Conservation (phyloP, 1,140 invertebrate genomes). For the Lepidurus arcticus region DNA sequence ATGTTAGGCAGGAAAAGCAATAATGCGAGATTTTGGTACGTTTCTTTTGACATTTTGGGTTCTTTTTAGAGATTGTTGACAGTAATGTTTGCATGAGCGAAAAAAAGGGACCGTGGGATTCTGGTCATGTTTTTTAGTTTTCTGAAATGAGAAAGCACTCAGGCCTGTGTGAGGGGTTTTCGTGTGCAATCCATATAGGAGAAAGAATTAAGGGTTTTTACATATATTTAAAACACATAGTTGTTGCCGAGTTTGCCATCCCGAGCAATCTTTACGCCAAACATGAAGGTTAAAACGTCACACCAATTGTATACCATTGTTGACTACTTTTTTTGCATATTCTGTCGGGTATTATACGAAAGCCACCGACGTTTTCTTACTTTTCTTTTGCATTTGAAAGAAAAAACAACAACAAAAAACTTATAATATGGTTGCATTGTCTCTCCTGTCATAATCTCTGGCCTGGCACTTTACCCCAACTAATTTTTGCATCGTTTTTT, state of each 20-base stretch:
- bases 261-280: neutral
- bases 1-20: neutral
- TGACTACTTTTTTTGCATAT: slow-evolving; percentile 4
- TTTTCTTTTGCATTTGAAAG: neutral
- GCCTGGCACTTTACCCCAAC: neutral
- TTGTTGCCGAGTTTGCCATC: neutral
- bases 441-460: slow-evolving; percentile 18
- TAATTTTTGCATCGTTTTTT: neutral
- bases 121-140: slow-evolving; percentile 19
- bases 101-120: slow-evolving; percentile 18
- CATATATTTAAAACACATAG: neutral
- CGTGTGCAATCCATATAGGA: neutral
- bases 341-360: neutral
- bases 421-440: neutral
- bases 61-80: neutral
- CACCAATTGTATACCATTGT: neutral
- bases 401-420: neutral
- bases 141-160: slow-evolving; percentile 11
- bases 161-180: neutral
- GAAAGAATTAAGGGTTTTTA: neutral
- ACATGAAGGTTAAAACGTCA: neutral
- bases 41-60: neutral
- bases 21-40: neutral
- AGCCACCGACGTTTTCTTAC: slow-evolving; percentile 7
- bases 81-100: slow-evolving; percentile 3